Conservation (phyloP, 2,113 vertebrate genomes). For the Bombycilla garrulus region DNA sequence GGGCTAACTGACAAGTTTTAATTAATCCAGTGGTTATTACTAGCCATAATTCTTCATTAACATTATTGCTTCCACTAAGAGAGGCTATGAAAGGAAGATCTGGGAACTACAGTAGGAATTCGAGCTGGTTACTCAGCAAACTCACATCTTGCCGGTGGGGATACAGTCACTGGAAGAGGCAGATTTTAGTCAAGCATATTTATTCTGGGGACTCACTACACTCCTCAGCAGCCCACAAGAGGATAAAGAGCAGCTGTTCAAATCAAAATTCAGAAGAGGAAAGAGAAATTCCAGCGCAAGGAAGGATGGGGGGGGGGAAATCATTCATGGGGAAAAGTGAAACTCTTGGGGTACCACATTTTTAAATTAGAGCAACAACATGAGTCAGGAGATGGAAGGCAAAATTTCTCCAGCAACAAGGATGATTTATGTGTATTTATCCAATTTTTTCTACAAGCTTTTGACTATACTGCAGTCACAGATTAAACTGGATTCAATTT, state of each 20-base stretch:
- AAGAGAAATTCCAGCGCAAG: neutral
- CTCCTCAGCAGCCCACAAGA: neutral
- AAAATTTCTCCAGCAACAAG: neutral
- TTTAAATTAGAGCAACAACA: neutral
- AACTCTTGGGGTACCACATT: neutral
- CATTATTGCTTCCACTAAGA: neutral
- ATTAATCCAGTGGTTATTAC: neutral
- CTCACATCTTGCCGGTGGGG: neutral
- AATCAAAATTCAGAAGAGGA: neutral
- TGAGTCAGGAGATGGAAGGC: neutral
- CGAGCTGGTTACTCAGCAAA: neutral
- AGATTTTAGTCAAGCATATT: neutral
- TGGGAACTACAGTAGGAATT: neutral
- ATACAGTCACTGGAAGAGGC: neutral
- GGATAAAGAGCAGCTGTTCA: neutral
- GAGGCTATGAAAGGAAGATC: neutral
- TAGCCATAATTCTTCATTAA: neutral
- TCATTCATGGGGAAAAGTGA: neutral
- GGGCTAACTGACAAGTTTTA: neutral
- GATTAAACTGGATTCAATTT: conserved; percentile 41
- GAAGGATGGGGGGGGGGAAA: neutral
- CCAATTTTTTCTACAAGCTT: neutral
- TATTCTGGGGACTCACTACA: neutral
- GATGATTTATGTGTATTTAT: neutral
- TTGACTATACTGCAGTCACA: neutral